Conservation (phyloP, 2,797 vertebrate species). For the Leuciscus waleckii region DNA sequence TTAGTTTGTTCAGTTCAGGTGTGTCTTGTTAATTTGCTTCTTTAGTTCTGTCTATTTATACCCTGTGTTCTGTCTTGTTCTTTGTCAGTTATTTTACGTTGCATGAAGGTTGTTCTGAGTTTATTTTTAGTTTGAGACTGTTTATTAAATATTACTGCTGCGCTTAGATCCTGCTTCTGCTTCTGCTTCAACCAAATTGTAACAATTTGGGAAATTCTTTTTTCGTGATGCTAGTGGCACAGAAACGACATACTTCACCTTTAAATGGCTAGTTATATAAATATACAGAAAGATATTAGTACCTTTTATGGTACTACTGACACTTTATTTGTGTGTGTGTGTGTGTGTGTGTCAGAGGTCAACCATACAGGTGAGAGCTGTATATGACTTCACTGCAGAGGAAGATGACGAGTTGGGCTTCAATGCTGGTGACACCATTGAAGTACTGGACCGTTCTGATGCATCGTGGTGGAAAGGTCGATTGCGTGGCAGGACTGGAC, state of each 20-base stretch:
- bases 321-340: conserved; percentile 30
- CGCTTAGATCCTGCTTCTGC: no score
- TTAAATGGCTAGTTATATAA: background rate
- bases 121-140: no score
- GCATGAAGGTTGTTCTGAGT: no score
- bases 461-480: conserved; percentile 90
- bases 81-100: no score
- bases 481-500: conserved; percentile 82
- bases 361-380: conserved; percentile 82
- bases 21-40: no score
- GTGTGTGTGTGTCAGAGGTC: conserved; percentile 50
- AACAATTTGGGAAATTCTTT: background rate
- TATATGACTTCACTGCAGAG: conserved; percentile 88
- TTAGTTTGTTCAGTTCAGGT: no score
- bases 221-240: background rate
- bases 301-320: background rate
- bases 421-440: conserved; percentile 83
- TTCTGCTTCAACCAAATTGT: no score
- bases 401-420: conserved; percentile 92
- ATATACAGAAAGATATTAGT: background rate
- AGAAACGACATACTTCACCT: background rate
- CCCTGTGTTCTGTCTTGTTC: no score
- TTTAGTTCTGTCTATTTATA: no score
- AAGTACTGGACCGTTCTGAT: conserved; percentile 89
- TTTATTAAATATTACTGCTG: no score